Evolutionary conservation across 2,113 vertebrate species (phyloP), one percentile per base, ranked within the genome.

Genomic region (Ceyx margarethae): DNA sequence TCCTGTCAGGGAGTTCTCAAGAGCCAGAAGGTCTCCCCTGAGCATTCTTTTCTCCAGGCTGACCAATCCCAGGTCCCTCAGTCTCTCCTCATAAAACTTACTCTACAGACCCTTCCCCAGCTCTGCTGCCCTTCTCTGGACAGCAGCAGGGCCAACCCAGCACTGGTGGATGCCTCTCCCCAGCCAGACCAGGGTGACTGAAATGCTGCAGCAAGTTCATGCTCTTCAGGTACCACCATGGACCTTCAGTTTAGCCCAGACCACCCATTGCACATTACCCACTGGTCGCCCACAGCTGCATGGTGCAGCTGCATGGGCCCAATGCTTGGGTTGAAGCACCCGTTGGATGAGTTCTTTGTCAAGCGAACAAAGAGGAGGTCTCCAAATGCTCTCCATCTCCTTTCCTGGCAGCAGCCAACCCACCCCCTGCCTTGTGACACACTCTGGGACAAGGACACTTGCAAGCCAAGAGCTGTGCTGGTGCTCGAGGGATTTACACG

Each of bases 291-390:
- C 42, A 23, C 54, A 81, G 31, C 5, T 15, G 33, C 2, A 4
- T 5, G 29, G 5, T 3, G 3, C 0, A 18, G 6, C 13, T 51
- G 61, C 0, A 0, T 1, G 35, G 31, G n/a, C 19, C 29, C 45
- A n/a, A 48, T 2, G 4, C 5, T 58, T 37, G 9, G 13, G 42
- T 88, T 64, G 20, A 19, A 23, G 48, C 58, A 4, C 29, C 15
- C 0, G 0, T 10, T 45, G 25, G 42, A 46, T 15, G 9, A 53
- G 11, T 25, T 81, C 54, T 19, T 17, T 58, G 51, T 37, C 0
- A 0, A n/a, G 37, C 40, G 50, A 45, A 58, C 29, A 46, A 8
- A 53, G 40, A 31, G 31, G 23, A 87, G 13, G 13, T 16, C n/a
- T 73, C 54, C 40, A 29, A 56, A 3, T 0, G 0, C 28, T 37